Base-by-base conservation (phyloP, 2,797 vertebrate species). In the Phalanger gymnotis region DNA sequence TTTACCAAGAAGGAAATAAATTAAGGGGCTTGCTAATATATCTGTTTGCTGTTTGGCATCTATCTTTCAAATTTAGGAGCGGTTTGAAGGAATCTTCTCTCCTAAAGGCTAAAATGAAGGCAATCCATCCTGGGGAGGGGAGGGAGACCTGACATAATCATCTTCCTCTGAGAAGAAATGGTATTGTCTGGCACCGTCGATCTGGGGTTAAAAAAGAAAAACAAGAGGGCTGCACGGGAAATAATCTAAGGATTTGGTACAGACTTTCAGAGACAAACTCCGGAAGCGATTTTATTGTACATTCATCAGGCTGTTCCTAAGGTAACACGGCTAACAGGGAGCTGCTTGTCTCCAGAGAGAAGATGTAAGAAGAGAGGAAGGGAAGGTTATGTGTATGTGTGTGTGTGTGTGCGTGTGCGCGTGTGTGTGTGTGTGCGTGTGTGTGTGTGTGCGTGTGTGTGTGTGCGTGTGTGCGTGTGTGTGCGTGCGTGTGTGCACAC, bases 301-400 rank as follows among this genome's bases (percentile, higher is more conserved):
- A 92, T 97, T 97, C 97, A 98, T 98, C 98, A 97, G 96, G 90
- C 96, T 97, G 96, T 98, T 98, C 97, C 98, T 98, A 98, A 98
- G 97, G 98, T 97, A 97, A 98, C 97, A 95, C 96, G 95, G 98
- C 95, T 98, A 97, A 98, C 97, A 81, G 19, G n/a, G 22, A 47
- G 40, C 22, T 47, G 40, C 40, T 81, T 81, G 73, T 27, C n/a
- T 81, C 87, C 0, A 97, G 94, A 95, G 90, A 97, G 54, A 93
- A 96, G 93, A 92, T 16, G 61, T 16, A 92, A 34, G 7, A 56
- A 96, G 97, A 93, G 94, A 66, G 34, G 61, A 66, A n/a, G 61
- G 13, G 66, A n/a, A n/a, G n/a, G n/a, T n/a, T 92, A 57, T 93
- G 31, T 61, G 31, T 61, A 13, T 61, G 31, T 34, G 31, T 34